Evolutionary conservation across 1,140 invertebrate genomes (phyloP).

Genomic region (Streblospio benedicti): DNA sequence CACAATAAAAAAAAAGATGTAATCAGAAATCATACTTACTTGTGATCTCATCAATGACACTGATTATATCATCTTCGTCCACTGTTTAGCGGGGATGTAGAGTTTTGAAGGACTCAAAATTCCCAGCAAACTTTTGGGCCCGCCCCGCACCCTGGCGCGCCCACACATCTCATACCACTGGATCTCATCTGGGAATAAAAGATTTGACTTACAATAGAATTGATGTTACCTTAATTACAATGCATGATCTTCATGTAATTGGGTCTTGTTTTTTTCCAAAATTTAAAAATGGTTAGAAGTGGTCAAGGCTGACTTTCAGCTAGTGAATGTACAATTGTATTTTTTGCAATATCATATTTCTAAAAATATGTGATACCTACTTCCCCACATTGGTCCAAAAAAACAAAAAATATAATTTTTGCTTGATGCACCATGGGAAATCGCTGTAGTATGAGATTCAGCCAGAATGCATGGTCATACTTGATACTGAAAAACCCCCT

Average conservation of each 20-base stretch:
- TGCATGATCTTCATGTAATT: no score
- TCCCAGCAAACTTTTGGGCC: slow-evolving; percentile 33
- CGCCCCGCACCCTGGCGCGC: slow-evolving; percentile 27
- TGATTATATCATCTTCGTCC: slow-evolving; percentile 44
- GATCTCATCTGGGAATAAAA: slow-evolving; percentile 30
- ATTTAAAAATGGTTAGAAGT: no score
- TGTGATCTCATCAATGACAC: slow-evolving; percentile 44
- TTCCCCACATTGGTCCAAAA: slow-evolving; percentile 34
- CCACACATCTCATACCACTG: slow-evolving; percentile 44
- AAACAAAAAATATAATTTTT: slow-evolving; percentile 38
- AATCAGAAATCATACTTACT: slow-evolving; percentile 26
- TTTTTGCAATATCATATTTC: background rate
- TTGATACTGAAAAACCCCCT: slow-evolving; percentile 31
- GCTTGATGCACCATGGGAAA: slow-evolving; percentile 44
- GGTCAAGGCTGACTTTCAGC: no score
- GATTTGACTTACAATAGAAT: no score
- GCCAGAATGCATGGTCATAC: slow-evolving; percentile 41
- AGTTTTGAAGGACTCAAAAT: slow-evolving; percentile 33
- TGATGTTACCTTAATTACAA: no score
- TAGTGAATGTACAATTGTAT: no score
- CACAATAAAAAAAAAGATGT: background rate
- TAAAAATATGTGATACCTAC: slow-evolving; percentile 20
- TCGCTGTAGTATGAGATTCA: slow-evolving; percentile 39
- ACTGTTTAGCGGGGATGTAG: slow-evolving; percentile 32
- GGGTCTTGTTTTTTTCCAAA: no score